These are phyloP conservation scores for Drosophila phalerata DNA, from an alignment of 2,888 invertebrate genomes.

Conservation along the genomic window DNA sequence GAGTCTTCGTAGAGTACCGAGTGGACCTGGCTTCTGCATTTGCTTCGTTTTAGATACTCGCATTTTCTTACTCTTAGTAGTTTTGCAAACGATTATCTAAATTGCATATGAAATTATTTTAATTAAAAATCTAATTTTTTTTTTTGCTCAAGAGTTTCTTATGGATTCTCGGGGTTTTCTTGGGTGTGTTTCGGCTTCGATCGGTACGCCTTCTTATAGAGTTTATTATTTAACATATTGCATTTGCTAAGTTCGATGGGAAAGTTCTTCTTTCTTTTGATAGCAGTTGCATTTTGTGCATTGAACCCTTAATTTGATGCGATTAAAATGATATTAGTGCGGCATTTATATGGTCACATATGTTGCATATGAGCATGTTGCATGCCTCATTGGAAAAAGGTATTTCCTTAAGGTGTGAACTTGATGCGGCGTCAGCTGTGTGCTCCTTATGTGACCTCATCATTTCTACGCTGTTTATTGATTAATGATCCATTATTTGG, in stretches of 20 bases:
- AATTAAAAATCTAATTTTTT: slow-evolving; percentile 86
- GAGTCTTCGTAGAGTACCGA: not conserved
- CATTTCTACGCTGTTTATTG: slow-evolving; percentile 73
- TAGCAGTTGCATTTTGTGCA: slow-evolving; percentile 44
- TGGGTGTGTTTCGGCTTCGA: not conserved
- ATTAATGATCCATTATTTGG: slow-evolving; percentile 82
- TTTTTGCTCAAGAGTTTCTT: slow-evolving; percentile 52
- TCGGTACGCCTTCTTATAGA: slow-evolving; percentile 33
- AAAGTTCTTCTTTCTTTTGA: slow-evolving; percentile 38
- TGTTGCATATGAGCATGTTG: slow-evolving; percentile 60
- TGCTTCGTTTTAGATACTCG: slow-evolving; percentile 30
- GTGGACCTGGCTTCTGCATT: slow-evolving; percentile 28
- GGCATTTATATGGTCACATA: slow-evolving; percentile 51
- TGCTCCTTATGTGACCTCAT: slow-evolving; percentile 59
- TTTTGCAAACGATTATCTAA: slow-evolving; percentile 85
- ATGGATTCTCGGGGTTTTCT: not conserved
- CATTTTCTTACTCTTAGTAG: slow-evolving; percentile 12
- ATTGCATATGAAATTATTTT: slow-evolving; percentile 86
- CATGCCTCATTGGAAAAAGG: slow-evolving; percentile 31
- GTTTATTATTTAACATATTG: slow-evolving; percentile 57
- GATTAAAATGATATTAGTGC: slow-evolving; percentile 83
- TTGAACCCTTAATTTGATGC: slow-evolving; percentile 78
- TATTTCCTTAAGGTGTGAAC: slow-evolving; percentile 77
- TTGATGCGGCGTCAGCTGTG: slow-evolving; percentile 70
- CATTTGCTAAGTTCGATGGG: slow-evolving; percentile 37